Percentiles rank a stretch among this genome's conserved stretches.
Conservation (phyloP, 2,888 invertebrate genomes). For the Dasysyrphus tricinctus region DNA sequence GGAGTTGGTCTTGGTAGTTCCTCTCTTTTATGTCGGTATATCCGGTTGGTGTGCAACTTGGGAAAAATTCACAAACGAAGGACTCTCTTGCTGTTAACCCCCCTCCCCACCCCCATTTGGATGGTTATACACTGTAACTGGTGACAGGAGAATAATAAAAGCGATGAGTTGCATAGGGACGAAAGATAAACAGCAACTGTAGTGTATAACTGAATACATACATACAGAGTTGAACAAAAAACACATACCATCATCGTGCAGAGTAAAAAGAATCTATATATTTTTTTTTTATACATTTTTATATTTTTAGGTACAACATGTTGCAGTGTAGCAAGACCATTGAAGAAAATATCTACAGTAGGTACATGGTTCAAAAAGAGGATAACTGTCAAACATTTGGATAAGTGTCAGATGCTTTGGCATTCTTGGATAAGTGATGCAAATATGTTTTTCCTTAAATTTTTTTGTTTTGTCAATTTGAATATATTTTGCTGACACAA, state of each 20-base stretch:
- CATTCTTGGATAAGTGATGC: conserved; percentile 26
- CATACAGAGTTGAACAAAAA: conserved; percentile 5
- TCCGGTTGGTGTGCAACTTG: conserved; percentile 13
- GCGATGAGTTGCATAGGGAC: conserved; percentile 70
- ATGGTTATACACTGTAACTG: conserved; percentile 43
- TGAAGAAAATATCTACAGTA: neutral
- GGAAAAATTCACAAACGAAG: conserved; percentile 34
- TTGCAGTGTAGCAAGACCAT: conserved; percentile 41
- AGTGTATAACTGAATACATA: neutral
- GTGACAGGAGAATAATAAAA: conserved; percentile 73
- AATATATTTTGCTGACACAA: neutral
- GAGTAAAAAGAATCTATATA: conserved; percentile 53
- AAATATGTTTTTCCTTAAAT: conserved; percentile 39
- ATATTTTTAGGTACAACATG: conserved; percentile 26
- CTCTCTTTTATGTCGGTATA: conserved; percentile 11
- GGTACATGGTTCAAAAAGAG: conserved; percentile 27
- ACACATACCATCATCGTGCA: conserved; percentile 6
- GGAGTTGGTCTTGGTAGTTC: conserved; percentile 25
- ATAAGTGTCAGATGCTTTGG: conserved; percentile 54
- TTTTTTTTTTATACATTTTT: neutral
- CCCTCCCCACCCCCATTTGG: neutral
- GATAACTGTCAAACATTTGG: conserved; percentile 66
- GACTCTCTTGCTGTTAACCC: neutral
- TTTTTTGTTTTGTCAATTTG: neutral
- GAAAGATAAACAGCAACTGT: conserved; percentile 61